Evolutionary conservation across 2,888 invertebrate species (phyloP), one percentile per base, ranked within the genome.

Genomic region (Nemoura dubitans): DNA sequence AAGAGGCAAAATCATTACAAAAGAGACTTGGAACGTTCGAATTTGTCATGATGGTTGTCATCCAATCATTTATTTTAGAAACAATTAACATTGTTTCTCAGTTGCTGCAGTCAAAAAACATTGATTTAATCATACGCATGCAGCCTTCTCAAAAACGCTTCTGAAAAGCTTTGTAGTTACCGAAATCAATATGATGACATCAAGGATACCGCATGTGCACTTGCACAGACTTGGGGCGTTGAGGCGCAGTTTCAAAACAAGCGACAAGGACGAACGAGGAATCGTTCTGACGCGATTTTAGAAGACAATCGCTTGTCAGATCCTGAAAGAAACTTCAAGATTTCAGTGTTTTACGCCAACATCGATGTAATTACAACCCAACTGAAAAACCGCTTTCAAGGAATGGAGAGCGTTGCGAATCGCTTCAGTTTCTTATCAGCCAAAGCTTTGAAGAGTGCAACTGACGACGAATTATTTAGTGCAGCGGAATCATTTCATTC

Each of bases 371-470:
- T 16, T 77, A 77, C 26, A n/a, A 77, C 5, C 26, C 77, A 77
- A 26, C 77, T 77, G 26, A 77, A n/a, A n/a, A 77, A 77, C 77
- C n/a, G 77, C n/a, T 77, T 77, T 77, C 77, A 77, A 77, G 77
- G 21, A 77, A 77, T 77, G 77, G 26, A 77, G n/a, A 26, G 26
- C n/a, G 77, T 77, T 77, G 77, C 26, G 26, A n/a, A 77, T 7
- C n/a, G 26, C 3, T 77, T 77, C 26, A 77, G 25, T 25, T 25
- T 77, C 26, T 21, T 77, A 25, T 7, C 77, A 25, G 25, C 77
- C n/a, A n/a, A 77, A 77, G 77, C 25, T 77, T 26, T 16, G 26
- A 77, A 5, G 26, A 25, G 25, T 77, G 77, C 26, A 25, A 25
- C 26, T 77, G 77, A 77, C 3, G 77, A 26, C 77, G 77, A 77